Evolutionary conservation across 2,113 vertebrate species (phyloP).

Genomic region (Sus scrofa): DNA sequence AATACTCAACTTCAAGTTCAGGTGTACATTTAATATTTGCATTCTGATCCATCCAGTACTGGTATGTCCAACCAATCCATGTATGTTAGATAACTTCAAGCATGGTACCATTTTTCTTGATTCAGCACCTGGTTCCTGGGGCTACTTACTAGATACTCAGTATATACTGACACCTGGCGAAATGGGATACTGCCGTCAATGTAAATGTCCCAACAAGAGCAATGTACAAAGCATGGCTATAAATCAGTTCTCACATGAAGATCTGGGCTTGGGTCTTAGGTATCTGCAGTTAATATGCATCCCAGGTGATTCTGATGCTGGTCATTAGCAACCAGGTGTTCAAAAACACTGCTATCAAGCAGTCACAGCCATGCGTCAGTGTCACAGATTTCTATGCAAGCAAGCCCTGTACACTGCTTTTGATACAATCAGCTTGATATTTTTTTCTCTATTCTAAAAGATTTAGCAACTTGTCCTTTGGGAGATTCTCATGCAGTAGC

Average conservation of each 20-base stretch:
- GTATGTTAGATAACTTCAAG: not conserved
- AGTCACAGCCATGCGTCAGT: not conserved
- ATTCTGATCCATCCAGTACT: not conserved
- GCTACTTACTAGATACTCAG: not conserved
- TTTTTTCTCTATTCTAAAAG: constrained; percentile 31
- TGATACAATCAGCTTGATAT: not conserved
- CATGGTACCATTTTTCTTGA: not conserved
- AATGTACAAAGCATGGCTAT: not conserved
- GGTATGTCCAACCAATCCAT: not conserved
- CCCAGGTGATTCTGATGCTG: not conserved
- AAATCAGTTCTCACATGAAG: not conserved
- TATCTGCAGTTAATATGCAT: not conserved
- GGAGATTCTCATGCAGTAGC: constrained; percentile 1
- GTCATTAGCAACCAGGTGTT: not conserved
- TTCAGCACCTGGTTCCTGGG: not conserved
- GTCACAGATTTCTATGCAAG: not conserved
- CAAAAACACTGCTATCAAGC: not conserved
- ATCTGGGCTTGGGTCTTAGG: not conserved
- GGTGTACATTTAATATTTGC: not conserved
- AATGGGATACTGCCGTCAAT: not conserved
- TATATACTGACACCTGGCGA: not conserved
- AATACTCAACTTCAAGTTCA: not conserved
- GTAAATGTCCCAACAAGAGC: not conserved
- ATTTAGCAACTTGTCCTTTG: constrained; percentile 63
- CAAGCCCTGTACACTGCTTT: not conserved